Conservation (phyloP, 35 echinoderm and acorn worm species). For the Strongylocentrotus purpuratus region DNA sequence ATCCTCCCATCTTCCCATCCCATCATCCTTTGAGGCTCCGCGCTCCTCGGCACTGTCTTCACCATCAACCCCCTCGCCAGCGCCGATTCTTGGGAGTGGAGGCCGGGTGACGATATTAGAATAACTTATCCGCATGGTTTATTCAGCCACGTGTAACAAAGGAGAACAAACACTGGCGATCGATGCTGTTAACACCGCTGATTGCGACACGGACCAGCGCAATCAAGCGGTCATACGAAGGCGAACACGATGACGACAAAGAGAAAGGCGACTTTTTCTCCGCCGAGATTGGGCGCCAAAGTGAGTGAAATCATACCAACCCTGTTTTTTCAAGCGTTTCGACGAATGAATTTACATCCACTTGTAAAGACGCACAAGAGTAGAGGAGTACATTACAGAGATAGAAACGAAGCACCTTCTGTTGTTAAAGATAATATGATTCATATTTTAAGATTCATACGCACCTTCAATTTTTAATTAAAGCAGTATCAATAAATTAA, state of each 20-base stretch:
- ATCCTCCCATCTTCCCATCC: too few relatives aligned
- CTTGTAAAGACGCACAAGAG: neutral
- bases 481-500: too few relatives aligned
- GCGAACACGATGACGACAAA: neutral
- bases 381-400: too few relatives aligned
- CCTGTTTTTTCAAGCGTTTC: too few relatives aligned
- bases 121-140: slow-evolving; percentile 31
- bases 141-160: slow-evolving; percentile 28
- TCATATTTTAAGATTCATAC: too few relatives aligned
- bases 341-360: neutral
- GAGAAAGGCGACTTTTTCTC: neutral
- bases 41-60: neutral
- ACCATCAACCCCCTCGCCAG: neutral
- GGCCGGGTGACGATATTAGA: neutral
- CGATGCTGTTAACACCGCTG: slow-evolving; percentile 27
- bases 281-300: neutral
- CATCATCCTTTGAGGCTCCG: neutral
- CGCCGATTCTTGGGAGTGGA: neutral
- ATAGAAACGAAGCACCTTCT: too few relatives aligned
- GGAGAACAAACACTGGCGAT: neutral
- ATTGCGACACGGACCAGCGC: neutral
- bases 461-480: too few relatives aligned
- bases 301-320: neutral
- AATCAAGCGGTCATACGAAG: neutral
- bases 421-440: too few relatives aligned